These are phyloP conservation scores for Tychaedon coryphoeus DNA, from an alignment of 2,113 vertebrate genomes.

Conservation along the genomic window DNA sequence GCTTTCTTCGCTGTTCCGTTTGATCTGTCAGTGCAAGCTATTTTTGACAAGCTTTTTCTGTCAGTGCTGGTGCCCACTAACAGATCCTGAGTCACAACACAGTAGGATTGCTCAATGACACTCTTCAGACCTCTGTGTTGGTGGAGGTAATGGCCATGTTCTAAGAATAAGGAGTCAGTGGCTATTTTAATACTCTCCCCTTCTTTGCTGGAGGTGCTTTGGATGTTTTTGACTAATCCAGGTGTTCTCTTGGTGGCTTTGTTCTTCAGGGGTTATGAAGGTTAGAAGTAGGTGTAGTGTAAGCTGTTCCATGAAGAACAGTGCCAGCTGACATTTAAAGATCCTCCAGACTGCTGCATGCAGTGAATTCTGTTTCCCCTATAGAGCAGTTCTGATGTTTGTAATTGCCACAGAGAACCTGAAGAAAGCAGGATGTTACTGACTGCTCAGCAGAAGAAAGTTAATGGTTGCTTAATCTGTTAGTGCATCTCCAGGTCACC, in stretches of 20 bases:
- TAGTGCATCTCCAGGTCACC: neutral
- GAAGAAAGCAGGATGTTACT: neutral
- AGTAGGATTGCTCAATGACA: neutral
- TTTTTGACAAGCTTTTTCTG: neutral
- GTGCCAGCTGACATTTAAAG: neutral
- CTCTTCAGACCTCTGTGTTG: fast-evolving
- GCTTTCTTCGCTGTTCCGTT: neutral
- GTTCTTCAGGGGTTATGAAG: neutral
- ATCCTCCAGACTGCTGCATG: neutral
- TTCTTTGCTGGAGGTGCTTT: neutral
- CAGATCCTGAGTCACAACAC: neutral
- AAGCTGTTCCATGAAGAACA: neutral
- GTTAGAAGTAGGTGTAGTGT: neutral
- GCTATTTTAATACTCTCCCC: neutral
- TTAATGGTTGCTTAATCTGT: neutral
- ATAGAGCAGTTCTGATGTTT: neutral
- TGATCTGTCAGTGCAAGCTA: neutral
- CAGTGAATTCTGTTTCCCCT: neutral
- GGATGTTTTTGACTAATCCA: neutral
- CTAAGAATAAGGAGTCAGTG: neutral
- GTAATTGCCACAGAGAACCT: neutral
- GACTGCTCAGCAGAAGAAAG: neutral
- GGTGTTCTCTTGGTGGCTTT: neutral
- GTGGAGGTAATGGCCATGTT: neutral
- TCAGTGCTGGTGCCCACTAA: neutral